Evolutionary conservation across 2,113 vertebrate genomes (phyloP), one percentile per base, ranked within the genome.

Genomic region (Choloepus hoffmanni): DNA sequence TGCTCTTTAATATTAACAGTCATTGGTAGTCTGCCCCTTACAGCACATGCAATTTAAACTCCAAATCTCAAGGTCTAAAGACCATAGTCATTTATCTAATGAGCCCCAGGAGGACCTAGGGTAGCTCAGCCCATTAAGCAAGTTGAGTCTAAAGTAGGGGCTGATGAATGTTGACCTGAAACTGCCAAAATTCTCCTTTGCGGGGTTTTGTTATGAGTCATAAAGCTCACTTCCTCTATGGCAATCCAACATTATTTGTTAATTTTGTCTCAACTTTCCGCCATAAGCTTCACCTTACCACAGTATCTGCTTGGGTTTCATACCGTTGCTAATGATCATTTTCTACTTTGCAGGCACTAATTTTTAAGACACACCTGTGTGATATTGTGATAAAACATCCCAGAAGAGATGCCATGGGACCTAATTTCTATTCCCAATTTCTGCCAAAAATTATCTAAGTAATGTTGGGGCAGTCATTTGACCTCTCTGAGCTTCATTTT

Each of bases 51-150:
- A 93, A n/a, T 85, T 90, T 72, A 86, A 86, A 62, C 43, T 95
- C 72, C 84, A 96, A 67, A 96, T 96, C 94, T 92, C 83, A 93
- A 92, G 82, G 93, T 89, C 92, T 95, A 65, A 89, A 97, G 68
- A 90, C 65, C 3, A 2, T 19, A 74, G 60, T 78, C 77, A 88
- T 94, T 96, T 92, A n/a, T 65, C 63, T 96, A 73, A 92, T 62
- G 90, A 85, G 74, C 89, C 91, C 85, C 83, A 67, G 55, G 93
- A 94, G 89, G 50, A 87, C 50, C 40, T 28, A 60, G 58, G 48
- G 40, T 48, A 81, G 73, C 24, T 94, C 94, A 86, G 92, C 40
- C 87, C 86, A 92, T 95, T 96, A 97, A 89, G 36, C 79, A 95
- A 95, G 86, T 62, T 48, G 50, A 85, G 23, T 94, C 65, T 96